Conservation (phyloP, 1,140 invertebrate species). For the Nylanderia fulva region DNA sequence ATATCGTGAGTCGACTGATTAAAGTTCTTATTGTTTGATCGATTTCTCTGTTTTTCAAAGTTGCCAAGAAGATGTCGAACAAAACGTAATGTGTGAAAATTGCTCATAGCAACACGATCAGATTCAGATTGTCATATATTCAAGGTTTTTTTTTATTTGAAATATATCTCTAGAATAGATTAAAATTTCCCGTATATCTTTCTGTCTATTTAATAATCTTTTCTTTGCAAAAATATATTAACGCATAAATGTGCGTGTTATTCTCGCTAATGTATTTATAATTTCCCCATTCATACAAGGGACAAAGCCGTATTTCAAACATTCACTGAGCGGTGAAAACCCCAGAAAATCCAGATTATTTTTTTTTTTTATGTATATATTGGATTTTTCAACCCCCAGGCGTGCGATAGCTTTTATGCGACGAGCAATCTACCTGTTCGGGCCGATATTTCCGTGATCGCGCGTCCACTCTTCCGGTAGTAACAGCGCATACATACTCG, state of each 20-base stretch:
- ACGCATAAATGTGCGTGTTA: no score
- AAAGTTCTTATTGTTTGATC: constrained; percentile 15
- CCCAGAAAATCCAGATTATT: not conserved
- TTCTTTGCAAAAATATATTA: not conserved
- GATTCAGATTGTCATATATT: not conserved
- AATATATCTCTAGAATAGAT: not conserved
- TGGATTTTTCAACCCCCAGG: not conserved
- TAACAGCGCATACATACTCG: not conserved
- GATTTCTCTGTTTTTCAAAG: not conserved
- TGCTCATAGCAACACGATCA: not conserved
- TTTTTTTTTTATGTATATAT: not conserved
- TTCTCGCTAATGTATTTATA: not conserved
- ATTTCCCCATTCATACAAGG: not conserved
- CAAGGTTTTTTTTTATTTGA: not conserved
- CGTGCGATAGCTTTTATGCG: no score
- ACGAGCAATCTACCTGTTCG: not conserved
- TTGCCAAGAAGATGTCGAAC: not conserved
- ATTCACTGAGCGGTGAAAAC: constrained; percentile 9
- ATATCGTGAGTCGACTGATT: not conserved
- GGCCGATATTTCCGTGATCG: constrained; percentile 17
- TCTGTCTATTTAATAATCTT: not conserved
- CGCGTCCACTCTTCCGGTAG: not conserved
- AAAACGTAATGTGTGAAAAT: not conserved
- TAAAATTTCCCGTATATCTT: not conserved
- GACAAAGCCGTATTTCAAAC: not conserved